These are phyloP conservation scores for Circaetus cinerascens DNA, from an alignment of 2,113 vertebrate genomes.

Conservation along the genomic window DNA sequence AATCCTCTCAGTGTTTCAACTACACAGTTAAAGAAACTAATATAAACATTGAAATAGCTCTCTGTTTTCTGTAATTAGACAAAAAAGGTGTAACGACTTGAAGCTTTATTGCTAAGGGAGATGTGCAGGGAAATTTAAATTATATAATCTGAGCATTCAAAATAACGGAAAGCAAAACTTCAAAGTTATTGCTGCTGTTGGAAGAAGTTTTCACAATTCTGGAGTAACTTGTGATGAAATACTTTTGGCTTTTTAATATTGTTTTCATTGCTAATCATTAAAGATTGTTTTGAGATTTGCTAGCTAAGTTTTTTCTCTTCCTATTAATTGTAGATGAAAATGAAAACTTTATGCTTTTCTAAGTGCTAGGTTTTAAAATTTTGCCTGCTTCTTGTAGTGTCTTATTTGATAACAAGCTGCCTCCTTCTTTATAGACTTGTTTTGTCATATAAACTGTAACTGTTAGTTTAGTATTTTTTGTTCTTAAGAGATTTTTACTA, in stretches of 20 bases:
- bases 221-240: background rate
- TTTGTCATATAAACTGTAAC: background rate
- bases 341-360: rapidly evolving
- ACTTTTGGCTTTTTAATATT: background rate
- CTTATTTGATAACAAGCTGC: background rate
- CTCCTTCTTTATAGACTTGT: background rate
- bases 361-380: background rate
- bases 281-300: background rate
- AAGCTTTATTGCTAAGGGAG: background rate
- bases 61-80: background rate
- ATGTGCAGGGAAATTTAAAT: background rate
- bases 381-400: background rate
- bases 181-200: background rate
- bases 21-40: background rate
- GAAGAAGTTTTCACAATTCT: background rate
- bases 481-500: background rate
- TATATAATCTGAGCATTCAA: background rate
- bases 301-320: background rate
- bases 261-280: background rate
- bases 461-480: background rate
- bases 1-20: background rate
- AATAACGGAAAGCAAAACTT: background rate
- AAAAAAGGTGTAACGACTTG: background rate
- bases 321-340: background rate
- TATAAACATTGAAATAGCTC: background rate